phyloP scores from a whole-genome alignment of 2,797 vertebrate species.

The Hippocampus kuda region DNA sequence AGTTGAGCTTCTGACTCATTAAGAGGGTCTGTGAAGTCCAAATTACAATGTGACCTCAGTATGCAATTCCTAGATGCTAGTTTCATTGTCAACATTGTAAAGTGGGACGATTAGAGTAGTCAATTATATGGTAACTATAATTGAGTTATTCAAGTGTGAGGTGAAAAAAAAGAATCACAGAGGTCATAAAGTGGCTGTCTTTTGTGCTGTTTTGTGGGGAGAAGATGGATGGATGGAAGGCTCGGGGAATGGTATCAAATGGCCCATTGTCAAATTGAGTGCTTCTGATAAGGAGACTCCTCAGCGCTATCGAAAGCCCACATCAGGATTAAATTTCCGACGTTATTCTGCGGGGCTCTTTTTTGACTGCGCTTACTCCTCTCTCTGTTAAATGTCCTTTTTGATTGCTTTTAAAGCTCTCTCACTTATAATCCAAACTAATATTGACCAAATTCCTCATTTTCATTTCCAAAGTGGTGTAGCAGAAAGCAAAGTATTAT shows the following conservation, averaged over 20 bases:
- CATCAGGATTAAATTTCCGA: constrained; percentile 84
- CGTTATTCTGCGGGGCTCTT: constrained; percentile 50
- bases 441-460: not conserved
- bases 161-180: constrained; percentile 18
- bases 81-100: not conserved
- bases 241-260: constrained; percentile 77
- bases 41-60: not conserved
- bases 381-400: constrained; percentile 55
- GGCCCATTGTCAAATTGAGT: constrained; percentile 77
- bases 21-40: constrained; percentile 61
- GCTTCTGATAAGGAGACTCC: constrained; percentile 75
- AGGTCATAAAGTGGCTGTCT: constrained; percentile 42
- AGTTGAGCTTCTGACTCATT: constrained; percentile 65
- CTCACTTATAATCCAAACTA: not conserved
- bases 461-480: not conserved
- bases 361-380: constrained; percentile 51
- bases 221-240: constrained; percentile 67
- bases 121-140: constrained; percentile 17
- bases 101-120: not conserved
- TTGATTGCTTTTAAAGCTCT: constrained; percentile 15
- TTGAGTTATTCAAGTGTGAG: constrained; percentile 31
- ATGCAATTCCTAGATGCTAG: not conserved
- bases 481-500: not conserved
- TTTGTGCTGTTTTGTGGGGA: constrained; percentile 65
- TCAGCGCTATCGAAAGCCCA: constrained; percentile 74